phyloP scores from a whole-genome alignment of 2,888 invertebrate genomes.

The Abrostola tripartita region DNA sequence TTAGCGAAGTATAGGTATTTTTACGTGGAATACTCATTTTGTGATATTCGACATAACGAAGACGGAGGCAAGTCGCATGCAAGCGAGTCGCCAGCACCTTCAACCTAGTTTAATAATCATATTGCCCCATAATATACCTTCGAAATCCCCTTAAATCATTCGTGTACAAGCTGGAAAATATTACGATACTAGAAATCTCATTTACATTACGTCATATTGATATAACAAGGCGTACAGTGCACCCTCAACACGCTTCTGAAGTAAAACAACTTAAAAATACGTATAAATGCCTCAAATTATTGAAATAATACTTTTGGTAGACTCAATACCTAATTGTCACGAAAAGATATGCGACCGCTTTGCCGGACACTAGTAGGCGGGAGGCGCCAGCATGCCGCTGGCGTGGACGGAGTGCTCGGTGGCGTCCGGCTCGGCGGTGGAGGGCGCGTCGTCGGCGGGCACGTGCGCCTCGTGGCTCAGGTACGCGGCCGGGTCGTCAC shows the following conservation, averaged over 20 bases:
- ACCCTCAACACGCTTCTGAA: constrained; percentile 72
- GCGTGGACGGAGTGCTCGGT: constrained; percentile 87
- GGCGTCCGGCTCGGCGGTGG: constrained; percentile 89
- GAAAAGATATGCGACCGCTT: constrained; percentile 62
- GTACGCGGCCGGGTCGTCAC: constrained; percentile 88
- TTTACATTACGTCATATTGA: constrained; percentile 70
- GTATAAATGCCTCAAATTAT: constrained; percentile 71
- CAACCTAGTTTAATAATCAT: constrained; percentile 68
- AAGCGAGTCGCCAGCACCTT: constrained; percentile 87
- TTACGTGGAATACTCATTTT: constrained; percentile 79
- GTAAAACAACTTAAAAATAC: constrained; percentile 66
- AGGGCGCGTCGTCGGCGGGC: constrained; percentile 83
- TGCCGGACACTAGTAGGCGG: constrained; percentile 82
- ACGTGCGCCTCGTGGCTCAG: constrained; percentile 77
- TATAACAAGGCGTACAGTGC: constrained; percentile 66
- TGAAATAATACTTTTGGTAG: constrained; percentile 86
- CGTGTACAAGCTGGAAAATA: constrained; percentile 66
- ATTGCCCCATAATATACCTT: constrained; percentile 79
- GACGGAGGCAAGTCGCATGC: constrained; percentile 84
- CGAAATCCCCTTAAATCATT: constrained; percentile 73
- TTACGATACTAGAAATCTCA: constrained; percentile 73
- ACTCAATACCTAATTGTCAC: constrained; percentile 74
- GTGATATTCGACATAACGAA: constrained; percentile 78
- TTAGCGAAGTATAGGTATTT: constrained; percentile 78
- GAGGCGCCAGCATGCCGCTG: constrained; percentile 87